phyloP scores from a whole-genome alignment of 2,113 vertebrate genomes.

The Columba livia region DNA sequence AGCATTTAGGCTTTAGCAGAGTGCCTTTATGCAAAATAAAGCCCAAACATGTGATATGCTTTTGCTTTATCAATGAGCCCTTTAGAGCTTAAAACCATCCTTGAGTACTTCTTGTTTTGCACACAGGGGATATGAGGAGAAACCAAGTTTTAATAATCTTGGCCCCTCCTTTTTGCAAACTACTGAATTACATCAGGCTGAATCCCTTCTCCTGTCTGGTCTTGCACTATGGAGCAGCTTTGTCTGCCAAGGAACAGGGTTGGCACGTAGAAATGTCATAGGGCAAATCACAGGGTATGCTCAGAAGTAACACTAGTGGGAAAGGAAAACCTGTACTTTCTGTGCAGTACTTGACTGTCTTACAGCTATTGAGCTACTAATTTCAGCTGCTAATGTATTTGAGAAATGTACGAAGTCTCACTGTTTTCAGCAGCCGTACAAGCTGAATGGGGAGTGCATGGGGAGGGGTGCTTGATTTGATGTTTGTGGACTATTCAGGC shows the following conservation, averaged over 20 bases:
- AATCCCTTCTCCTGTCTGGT: neutral
- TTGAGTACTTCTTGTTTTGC: neutral
- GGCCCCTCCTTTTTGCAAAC: neutral
- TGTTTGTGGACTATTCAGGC: neutral
- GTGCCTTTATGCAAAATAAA: neutral
- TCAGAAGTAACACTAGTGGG: neutral
- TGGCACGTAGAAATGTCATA: accelerated
- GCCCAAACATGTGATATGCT: neutral
- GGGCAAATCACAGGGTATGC: neutral
- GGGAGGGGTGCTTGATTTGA: no score
- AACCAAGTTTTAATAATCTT: neutral
- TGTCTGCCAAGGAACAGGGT: neutral
- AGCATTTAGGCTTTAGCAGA: neutral
- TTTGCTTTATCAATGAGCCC: neutral
- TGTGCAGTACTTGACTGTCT: no score
- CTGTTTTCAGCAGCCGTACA: neutral
- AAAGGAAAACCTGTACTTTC: neutral
- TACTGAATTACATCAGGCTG: neutral
- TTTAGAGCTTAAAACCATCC: neutral
- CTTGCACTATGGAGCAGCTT: accelerated
- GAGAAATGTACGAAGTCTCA: neutral
- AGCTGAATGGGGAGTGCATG: no score
- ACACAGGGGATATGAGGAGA: accelerated
- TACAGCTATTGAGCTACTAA: accelerated
- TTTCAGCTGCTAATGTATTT: neutral